Percentiles rank a stretch among this genome's conserved stretches.
Conservation (phyloP, 2,888 invertebrate genomes). For the Hoplodrina blanda region DNA sequence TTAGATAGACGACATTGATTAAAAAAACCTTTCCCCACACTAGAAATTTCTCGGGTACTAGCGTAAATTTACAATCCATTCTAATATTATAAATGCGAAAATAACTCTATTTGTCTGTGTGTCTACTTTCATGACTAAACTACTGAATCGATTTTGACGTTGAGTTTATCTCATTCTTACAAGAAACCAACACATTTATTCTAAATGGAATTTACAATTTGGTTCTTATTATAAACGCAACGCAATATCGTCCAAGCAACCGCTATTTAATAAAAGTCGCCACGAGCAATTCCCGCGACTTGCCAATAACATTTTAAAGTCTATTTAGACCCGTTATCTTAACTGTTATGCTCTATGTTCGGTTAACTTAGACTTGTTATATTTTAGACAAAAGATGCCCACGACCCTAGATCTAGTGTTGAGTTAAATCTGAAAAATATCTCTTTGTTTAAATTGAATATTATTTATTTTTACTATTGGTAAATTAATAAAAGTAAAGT, state of each 20-base stretch:
- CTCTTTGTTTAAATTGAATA: background rate
- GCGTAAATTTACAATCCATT: too few relatives aligned
- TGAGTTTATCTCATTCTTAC: background rate
- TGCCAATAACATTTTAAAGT: slow-evolving; percentile 77
- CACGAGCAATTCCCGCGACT: slow-evolving; percentile 53
- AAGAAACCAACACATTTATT: background rate
- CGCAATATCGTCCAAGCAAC: slow-evolving; percentile 18
- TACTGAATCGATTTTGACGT: background rate
- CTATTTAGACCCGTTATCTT: slow-evolving; percentile 72
- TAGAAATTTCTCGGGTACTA: too few relatives aligned
- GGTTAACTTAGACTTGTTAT: slow-evolving; percentile 58
- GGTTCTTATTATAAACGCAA: background rate
- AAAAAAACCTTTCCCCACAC: too few relatives aligned
- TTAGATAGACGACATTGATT: too few relatives aligned
- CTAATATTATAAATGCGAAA: too few relatives aligned
- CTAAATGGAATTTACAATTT: background rate
- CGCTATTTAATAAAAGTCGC: slow-evolving; percentile 45
- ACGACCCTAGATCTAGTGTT: slow-evolving; percentile 55
- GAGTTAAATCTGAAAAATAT: slow-evolving; percentile 44
- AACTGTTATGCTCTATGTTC: slow-evolving; percentile 66
- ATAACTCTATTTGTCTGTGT: too few relatives aligned
- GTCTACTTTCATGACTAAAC: too few relatives aligned
- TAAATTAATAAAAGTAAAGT: too few relatives aligned
- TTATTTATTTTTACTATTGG: too few relatives aligned
- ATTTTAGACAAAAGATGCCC: slow-evolving; percentile 70